Evolutionary conservation across 2,797 vertebrate species (phyloP), one percentile per base, ranked within the genome.

Genomic region (Parotocinclus haroldoi): DNA sequence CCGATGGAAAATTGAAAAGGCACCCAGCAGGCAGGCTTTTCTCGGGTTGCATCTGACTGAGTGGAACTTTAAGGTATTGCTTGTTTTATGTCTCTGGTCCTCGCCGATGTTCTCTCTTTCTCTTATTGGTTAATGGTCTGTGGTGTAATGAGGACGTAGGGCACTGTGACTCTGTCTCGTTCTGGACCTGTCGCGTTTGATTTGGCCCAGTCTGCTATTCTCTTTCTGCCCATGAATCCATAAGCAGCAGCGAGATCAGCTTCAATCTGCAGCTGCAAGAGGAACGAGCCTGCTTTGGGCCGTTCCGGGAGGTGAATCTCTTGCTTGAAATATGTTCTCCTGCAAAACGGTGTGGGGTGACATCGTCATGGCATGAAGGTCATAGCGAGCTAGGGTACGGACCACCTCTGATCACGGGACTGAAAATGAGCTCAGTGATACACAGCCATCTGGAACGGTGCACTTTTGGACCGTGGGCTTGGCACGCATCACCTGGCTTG

Each of bases 1-100:
- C 85, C 72, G 54, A 72, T 74, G 74, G 80, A 84, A 87, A 89
- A 89, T 86, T 89, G 83, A 87, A 91, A 87, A 87, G 80, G 84
- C 81, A 82, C 81, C 78, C 66, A 71, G 75, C 71, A 57, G 76
- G 79, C 70, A 79, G 73, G 76, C 12, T 75, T 72, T 77, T 77
- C 69, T 77, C 16, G 68, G 14, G 50, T 68, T 76, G 68, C n/a
- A 6, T 14, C 8, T 50, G 14, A 77, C 63, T 66, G 68, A 73
- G 74, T 61, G 11, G 51, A 76, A 66, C 63, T 71, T 66, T 66
- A 48, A 57, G 19, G 1, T 64, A 45, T 9, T 14, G 45, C 16
- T 56, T 11, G 14, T 51, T 19, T 63, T 38, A 27, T 13, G 1
- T 50, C 17, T 27, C 27, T 27, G 27, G 27, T 27, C 55, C 27